Base-by-base conservation (phyloP, 2,797 vertebrate species). In the Channallabes apus region DNA sequence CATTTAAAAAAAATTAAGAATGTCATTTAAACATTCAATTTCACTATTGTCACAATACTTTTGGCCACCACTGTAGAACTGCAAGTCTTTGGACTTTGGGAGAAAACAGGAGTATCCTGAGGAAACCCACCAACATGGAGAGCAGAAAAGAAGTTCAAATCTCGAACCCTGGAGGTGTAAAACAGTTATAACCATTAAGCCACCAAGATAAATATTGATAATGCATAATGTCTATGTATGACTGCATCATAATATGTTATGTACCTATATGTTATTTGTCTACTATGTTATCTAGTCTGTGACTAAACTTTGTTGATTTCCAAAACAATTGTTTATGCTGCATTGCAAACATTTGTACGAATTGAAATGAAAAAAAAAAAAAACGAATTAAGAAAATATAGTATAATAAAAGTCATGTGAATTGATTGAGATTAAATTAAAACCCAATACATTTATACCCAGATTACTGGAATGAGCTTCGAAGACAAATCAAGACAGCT, bases 401-500 rank as follows among this genome's bases (percentile, higher is more conserved):
- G 20, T 6, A 7, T 54, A 54, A 11, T 6, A 56, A 35, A 77
- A 24, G 78, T 67, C 62, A 22, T 32, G 38, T 62, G 32, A n/a
- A 1, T 11, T 46, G 35, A 79, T 41, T n/a, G 29, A 58, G 18
- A 46, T 11, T 8, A 64, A 35, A n/a, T 27, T n/a, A 38, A 76
- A 46, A 80, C 6, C 5, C 38, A 65, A 27, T 65, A 65, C 38
- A 65, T 65, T 65, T 65, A 20, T 29, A 29, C 64, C 61, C 35
- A 2, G 27, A 64, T 65, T 38, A 20, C 62, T 51, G 7, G 12
- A 62, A 35, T 38, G 58, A 65, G 41, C 64, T 56, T 56, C 22
- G 2, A 51, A 61, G 67, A 82, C 65, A 17, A 72, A 24, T 72
- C 56, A 61, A 46, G 65, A 82, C 35, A 58, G 9, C 64, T 82